A percentile compares a stretch with the other conserved stretches of the same genome.
phyloP scores from a whole-genome alignment of 2,888 invertebrate genomes.

The Branchinecta sandiegonensis region DNA sequence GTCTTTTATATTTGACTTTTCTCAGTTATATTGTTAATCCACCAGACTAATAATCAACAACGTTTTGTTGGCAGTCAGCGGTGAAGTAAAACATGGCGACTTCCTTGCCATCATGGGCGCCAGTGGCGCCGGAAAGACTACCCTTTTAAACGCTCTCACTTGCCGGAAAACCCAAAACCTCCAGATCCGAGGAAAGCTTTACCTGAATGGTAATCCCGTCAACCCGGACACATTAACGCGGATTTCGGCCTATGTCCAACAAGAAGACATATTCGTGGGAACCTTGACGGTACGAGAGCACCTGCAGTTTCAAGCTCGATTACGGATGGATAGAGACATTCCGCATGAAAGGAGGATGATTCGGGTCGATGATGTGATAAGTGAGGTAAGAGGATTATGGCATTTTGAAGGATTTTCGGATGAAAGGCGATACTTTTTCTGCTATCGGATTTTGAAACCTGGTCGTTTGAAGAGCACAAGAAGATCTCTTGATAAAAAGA shows the following conservation, averaged over 20 bases:
- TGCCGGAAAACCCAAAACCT: constrained; percentile 49
- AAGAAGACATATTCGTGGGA: constrained; percentile 82
- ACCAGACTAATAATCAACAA: too few species aligned
- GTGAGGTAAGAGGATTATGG: constrained; percentile 44
- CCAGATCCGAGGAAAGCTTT: constrained; percentile 44
- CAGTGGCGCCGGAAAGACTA: constrained; percentile 88
- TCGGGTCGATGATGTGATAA: constrained; percentile 70
- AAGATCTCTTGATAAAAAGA: too few species aligned
- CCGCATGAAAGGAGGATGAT: constrained; percentile 54
- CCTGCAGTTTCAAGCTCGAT: constrained; percentile 70
- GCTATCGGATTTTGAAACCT: too few species aligned
- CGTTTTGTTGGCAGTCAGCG: constrained; percentile 46
- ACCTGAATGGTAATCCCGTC: constrained; percentile 60
- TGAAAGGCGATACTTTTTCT: too few species aligned
- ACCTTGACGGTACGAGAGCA: constrained; percentile 79
- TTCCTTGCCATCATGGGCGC: constrained; percentile 67
- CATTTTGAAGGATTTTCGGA: background rate
- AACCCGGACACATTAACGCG: constrained; percentile 51
- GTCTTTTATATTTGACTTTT: too few species aligned
- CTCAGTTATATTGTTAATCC: too few species aligned
- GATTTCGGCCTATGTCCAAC: constrained; percentile 79
- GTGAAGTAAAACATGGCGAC: constrained; percentile 70
- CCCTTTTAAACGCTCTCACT: constrained; percentile 73
- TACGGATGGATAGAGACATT: constrained; percentile 66
- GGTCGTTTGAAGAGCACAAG: too few species aligned